A percentile compares a stretch with the other conserved stretches of the same genome.
These are phyloP conservation scores for Tinea trinotella DNA, from an alignment of 2,888 invertebrate genomes.

Conservation along the genomic window DNA sequence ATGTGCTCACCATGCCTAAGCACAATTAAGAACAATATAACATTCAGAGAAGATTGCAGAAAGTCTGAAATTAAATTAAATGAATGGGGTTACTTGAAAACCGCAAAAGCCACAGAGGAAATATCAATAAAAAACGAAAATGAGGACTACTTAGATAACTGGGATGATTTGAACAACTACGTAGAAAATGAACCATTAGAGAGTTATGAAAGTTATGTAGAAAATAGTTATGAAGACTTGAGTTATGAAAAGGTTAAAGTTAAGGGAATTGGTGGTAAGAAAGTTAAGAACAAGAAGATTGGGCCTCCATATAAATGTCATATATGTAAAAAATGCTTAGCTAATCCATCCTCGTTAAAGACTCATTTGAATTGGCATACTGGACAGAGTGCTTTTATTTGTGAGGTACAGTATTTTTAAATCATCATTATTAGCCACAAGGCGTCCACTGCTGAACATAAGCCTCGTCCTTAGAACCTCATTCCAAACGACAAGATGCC, in stretches of 20 bases:
- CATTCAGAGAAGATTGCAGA: slow-evolving; percentile 6
- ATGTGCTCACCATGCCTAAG: slow-evolving; percentile 2
- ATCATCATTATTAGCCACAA: background rate
- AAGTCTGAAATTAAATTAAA: background rate
- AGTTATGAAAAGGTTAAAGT: background rate
- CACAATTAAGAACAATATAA: background rate
- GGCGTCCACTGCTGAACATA: too few species aligned
- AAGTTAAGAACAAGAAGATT: background rate
- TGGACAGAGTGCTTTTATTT: slow-evolving; percentile 9
- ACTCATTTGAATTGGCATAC: slow-evolving; percentile 15
- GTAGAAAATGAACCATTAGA: background rate
- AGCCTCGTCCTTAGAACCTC: too few species aligned
- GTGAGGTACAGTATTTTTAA: slow-evolving; percentile 8
- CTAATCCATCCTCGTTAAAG: slow-evolving; percentile 1
- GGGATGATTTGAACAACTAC: background rate
- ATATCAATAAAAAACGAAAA: background rate
- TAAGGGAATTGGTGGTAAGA: background rate
- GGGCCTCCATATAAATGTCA: slow-evolving; percentile 9
- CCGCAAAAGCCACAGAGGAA: background rate
- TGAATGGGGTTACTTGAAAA: slow-evolving; percentile 1
- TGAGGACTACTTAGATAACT: background rate
- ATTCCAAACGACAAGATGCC: too few species aligned
- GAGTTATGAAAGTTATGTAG: background rate
- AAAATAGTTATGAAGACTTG: background rate
- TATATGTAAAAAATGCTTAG: slow-evolving; percentile 13